Conservation (phyloP, 2,113 vertebrate species). For the Hucho hucho region DNA sequence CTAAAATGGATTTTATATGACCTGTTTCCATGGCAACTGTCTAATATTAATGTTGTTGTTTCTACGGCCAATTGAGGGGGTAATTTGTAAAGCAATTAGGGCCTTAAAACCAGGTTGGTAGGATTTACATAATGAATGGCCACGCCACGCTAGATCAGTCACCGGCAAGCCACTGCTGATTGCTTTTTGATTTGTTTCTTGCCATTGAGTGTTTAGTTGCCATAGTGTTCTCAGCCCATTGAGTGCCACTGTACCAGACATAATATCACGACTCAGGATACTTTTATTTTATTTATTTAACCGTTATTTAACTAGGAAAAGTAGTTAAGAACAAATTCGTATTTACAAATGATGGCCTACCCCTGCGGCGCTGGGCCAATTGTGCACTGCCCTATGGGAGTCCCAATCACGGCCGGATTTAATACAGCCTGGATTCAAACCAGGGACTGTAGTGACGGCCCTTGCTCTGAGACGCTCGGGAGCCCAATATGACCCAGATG, state of each 20-base stretch:
- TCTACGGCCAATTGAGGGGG: constrained; percentile 56
- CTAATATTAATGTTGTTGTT: constrained; percentile 71
- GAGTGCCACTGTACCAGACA: constrained; percentile 18
- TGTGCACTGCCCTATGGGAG: too few relatives aligned
- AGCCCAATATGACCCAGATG: too few relatives aligned
- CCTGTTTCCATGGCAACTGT: constrained; percentile 75
- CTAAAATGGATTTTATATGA: constrained; percentile 51
- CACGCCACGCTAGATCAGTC: constrained; percentile 63
- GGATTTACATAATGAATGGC: constrained; percentile 70
- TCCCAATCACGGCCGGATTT: too few relatives aligned
- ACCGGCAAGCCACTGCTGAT: constrained; percentile 55
- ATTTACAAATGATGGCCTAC: too few relatives aligned
- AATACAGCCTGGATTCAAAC: too few relatives aligned
- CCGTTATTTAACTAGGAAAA: too few relatives aligned
- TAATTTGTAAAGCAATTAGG: constrained; percentile 67
- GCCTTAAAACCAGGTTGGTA: constrained; percentile 59
- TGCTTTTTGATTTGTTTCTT: constrained; percentile 66
- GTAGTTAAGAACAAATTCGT: too few relatives aligned
- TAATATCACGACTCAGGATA: too few relatives aligned
- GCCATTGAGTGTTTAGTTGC: constrained; percentile 35
- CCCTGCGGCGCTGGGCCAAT: too few relatives aligned
- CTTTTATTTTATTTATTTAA: too few relatives aligned
- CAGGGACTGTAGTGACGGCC: too few relatives aligned
- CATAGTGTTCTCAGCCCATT: constrained; percentile 37
- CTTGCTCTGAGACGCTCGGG: too few relatives aligned